These are phyloP conservation scores for Mus spretus DNA, from an alignment of 2,797 vertebrate genomes.

Conservation along the genomic window DNA sequence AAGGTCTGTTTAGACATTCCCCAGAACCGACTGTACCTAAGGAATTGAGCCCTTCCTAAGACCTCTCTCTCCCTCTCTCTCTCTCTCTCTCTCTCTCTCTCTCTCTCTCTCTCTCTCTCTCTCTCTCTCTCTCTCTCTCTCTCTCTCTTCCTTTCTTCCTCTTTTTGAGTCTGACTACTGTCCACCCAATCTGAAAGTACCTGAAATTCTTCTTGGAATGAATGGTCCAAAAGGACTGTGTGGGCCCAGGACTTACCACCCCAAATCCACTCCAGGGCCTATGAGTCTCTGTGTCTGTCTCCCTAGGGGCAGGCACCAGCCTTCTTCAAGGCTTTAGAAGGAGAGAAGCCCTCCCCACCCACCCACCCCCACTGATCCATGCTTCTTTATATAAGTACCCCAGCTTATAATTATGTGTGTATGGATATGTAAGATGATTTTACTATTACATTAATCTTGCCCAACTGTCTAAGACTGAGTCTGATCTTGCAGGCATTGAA, in stretches of 20 bases:
- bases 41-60: background rate
- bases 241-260: background rate
- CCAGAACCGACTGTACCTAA: background rate
- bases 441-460: conserved; percentile 18
- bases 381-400: background rate
- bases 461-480: background rate
- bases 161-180: background rate
- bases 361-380: background rate
- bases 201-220: background rate
- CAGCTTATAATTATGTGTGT: background rate
- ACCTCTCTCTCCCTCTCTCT: no score
- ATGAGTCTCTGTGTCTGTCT: background rate
- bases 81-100: no score
- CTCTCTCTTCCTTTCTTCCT: background rate
- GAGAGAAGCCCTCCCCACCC: background rate
- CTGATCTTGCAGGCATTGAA: background rate
- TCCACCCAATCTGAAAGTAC: background rate
- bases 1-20: background rate
- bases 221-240: background rate
- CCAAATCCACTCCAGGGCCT: background rate
- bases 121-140: background rate
- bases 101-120: background rate
- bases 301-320: background rate
- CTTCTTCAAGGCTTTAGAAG: background rate
- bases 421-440: background rate